These are phyloP conservation scores for Xiphophorus maculatus DNA, from an alignment of 2,113 vertebrate genomes.

Conservation along the genomic window DNA sequence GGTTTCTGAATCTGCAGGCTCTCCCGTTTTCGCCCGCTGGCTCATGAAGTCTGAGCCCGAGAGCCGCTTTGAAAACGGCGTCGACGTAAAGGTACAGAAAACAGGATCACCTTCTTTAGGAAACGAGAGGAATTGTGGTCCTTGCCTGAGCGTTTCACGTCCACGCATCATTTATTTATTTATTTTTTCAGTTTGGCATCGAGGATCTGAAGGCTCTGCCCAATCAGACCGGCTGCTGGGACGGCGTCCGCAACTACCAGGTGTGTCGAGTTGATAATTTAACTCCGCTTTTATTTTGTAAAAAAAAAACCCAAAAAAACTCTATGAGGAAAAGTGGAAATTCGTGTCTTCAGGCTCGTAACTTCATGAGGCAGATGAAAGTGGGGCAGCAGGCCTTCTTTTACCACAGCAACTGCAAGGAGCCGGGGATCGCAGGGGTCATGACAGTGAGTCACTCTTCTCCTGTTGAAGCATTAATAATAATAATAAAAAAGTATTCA, in stretches of 20 bases:
- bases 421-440: constrained; percentile 90
- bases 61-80: constrained; percentile 90
- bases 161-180: constrained; percentile 19
- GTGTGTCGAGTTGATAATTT: constrained; percentile 65
- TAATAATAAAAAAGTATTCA: not conserved
- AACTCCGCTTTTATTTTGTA: not conserved
- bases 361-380: constrained; percentile 94
- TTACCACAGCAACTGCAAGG: constrained; percentile 98
- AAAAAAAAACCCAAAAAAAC: not conserved
- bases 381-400: constrained; percentile 90
- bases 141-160: not conserved
- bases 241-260: constrained; percentile 97
- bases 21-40: constrained; percentile 79
- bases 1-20: constrained; percentile 15
- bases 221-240: constrained; percentile 90
- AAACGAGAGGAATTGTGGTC: fast-evolving
- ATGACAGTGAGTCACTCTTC: constrained; percentile 82
- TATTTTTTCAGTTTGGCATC: constrained; percentile 87
- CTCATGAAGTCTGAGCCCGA: constrained; percentile 98
- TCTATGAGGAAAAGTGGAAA: not conserved
- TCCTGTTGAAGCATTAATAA: not conserved
- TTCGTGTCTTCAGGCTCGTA: constrained; percentile 85
- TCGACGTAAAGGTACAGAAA: constrained; percentile 90
- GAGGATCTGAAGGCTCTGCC: constrained; percentile 91
- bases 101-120: not conserved